phyloP scores from a whole-genome alignment of 2,113 vertebrate species.

The Aleadryas rufinucha region DNA sequence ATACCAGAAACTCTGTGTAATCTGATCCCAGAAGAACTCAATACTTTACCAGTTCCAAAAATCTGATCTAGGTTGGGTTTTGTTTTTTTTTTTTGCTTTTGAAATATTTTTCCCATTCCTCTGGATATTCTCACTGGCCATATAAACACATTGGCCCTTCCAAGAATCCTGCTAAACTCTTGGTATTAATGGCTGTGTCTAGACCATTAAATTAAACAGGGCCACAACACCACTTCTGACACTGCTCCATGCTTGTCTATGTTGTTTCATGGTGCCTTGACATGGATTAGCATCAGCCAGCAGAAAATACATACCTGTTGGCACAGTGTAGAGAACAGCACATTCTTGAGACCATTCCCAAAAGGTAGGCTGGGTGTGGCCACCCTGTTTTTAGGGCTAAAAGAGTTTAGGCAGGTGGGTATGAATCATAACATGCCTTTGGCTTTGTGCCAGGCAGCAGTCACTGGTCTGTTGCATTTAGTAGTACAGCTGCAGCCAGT shows the following conservation, averaged over 20 bases:
- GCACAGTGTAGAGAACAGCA: neutral
- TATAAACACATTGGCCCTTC: neutral
- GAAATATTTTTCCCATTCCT: neutral
- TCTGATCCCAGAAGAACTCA: neutral
- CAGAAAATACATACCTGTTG: neutral
- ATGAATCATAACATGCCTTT: neutral
- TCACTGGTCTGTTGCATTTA: neutral
- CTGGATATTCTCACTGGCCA: neutral
- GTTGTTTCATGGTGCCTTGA: neutral
- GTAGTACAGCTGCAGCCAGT: neutral
- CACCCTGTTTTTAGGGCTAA: neutral
- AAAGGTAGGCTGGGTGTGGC: constrained; percentile 5
- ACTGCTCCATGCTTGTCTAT: neutral
- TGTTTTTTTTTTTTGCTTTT: neutral
- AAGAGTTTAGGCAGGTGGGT: neutral
- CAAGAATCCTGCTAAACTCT: neutral
- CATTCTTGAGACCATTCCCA: constrained; percentile 27
- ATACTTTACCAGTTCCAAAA: neutral
- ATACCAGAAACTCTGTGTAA: neutral
- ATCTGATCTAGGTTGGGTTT: neutral
- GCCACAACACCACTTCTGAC: neutral
- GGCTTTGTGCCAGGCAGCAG: neutral
- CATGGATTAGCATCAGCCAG: neutral
- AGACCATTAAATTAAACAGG: neutral
- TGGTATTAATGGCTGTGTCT: neutral